Percentiles rank a stretch among this genome's conserved stretches.
phyloP scores from a whole-genome alignment of 2,888 invertebrate genomes.

The Ochropleura plecta region DNA sequence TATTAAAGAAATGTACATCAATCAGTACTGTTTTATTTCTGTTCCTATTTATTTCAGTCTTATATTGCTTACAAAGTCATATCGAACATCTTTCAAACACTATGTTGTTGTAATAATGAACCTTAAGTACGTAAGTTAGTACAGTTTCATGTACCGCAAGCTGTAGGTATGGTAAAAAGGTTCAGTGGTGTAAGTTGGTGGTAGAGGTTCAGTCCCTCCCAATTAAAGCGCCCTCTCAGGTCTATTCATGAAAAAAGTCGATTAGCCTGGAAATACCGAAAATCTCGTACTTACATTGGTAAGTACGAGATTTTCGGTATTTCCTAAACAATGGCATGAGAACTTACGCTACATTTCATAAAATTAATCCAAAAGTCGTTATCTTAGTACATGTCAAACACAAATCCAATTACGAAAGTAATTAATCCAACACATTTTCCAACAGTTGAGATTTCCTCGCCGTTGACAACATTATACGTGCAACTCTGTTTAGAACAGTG shows the following conservation, averaged over 20 bases:
- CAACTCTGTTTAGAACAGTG: neutral
- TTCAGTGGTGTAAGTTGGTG: neutral
- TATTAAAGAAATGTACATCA: constrained; percentile 38
- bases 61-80: neutral
- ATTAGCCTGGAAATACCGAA: no score
- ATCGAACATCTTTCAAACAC: neutral
- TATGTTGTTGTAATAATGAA: no score
- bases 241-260: neutral
- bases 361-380: neutral
- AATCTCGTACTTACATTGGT: no score
- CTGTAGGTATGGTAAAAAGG: neutral
- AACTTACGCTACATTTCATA: neutral
- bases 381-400: constrained; percentile 24
- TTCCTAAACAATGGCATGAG: no score
- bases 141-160: neutral
- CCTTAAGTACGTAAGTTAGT: neutral
- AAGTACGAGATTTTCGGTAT: no score
- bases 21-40: constrained; percentile 43
- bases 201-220: no score
- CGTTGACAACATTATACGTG: neutral
- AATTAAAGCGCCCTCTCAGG: no score
- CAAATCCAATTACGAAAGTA: constrained; percentile 45
- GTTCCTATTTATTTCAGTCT: neutral
- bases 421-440: constrained; percentile 39
- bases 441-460: constrained; percentile 34